Percentiles rank a stretch among this genome's conserved stretches.
Evolutionary conservation across 2,888 invertebrate genomes (phyloP).

Genomic region (Ochropacha duplaris): DNA sequence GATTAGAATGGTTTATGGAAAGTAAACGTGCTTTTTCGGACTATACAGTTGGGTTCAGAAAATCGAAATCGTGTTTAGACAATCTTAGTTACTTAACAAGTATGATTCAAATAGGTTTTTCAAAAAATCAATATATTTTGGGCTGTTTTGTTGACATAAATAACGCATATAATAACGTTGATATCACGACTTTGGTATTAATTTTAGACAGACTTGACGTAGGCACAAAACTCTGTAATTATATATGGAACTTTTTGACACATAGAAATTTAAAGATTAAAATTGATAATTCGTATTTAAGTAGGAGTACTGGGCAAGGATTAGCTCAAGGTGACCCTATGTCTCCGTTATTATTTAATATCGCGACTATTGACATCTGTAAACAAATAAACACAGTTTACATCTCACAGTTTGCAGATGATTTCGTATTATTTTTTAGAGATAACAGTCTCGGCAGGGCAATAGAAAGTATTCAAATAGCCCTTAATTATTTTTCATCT

Average conservation of each 20-base stretch:
- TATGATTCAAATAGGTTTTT: conserved; percentile 13
- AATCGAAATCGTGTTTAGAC: conserved; percentile 11
- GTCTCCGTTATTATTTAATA: too few species aligned
- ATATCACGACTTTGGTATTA: conserved; percentile 6
- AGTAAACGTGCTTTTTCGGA: not conserved
- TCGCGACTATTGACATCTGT: too few species aligned
- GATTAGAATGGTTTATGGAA: not conserved
- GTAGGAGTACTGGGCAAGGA: conserved; percentile 19
- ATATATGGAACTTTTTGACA: conserved; percentile 15
- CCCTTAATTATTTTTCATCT: conserved; percentile 3
- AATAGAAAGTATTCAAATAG: conserved; percentile 2
- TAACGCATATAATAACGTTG: conserved; percentile 19
- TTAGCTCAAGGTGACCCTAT: too few species aligned
- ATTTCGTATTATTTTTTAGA: conserved; percentile 22
- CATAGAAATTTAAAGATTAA: not conserved
- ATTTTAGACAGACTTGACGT: conserved; percentile 15
- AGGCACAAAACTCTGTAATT: conserved; percentile 18
- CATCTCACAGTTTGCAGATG: conserved; percentile 25
- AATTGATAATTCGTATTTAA: not conserved
- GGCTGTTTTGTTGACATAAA: conserved; percentile 17
- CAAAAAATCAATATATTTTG: conserved; percentile 8
- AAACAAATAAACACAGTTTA: too few species aligned
- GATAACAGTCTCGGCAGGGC: conserved; percentile 5
- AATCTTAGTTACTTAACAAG: conserved; percentile 8
- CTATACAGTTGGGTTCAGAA: too few species aligned